Conservation (phyloP, 2,888 invertebrate genomes). For the Fragum sueziense region DNA sequence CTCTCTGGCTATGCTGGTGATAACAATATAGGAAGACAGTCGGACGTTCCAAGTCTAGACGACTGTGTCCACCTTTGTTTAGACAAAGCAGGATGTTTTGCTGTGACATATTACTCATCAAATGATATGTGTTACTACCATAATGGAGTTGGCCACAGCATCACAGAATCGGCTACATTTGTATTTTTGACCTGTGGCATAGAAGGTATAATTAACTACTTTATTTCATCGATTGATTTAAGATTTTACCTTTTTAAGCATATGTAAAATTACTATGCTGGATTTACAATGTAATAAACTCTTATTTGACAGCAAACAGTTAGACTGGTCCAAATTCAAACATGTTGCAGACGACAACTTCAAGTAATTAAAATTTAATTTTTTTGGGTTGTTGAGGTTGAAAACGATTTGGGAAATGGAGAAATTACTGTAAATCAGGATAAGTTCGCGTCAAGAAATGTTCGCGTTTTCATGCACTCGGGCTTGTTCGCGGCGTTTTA, state of each 20-base stretch:
- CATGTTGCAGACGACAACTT: no score
- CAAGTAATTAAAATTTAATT: no score
- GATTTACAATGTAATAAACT: no score
- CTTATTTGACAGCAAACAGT: no score
- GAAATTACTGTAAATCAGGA: neutral
- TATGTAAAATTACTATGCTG: no score
- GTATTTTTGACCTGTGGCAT: slow-evolving; percentile 2
- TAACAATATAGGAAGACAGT: neutral
- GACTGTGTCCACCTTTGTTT: slow-evolving; percentile 8
- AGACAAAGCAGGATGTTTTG: neutral
- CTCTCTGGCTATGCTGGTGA: neutral
- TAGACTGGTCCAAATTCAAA: no score
- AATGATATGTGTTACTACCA: neutral
- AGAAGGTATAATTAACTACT: slow-evolving; percentile 13
- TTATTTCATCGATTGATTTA: no score
- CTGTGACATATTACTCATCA: neutral
- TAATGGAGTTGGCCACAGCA: neutral
- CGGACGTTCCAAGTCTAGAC: neutral
- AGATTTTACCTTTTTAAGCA: no score
- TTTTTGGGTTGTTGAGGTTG: neutral
- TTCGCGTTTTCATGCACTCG: no score
- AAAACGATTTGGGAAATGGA: neutral
- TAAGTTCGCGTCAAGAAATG: no score
- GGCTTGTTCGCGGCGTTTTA: no score
- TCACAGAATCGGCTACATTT: neutral